phyloP scores from a whole-genome alignment of 2,797 vertebrate species.

The Garrulus glandarius region DNA sequence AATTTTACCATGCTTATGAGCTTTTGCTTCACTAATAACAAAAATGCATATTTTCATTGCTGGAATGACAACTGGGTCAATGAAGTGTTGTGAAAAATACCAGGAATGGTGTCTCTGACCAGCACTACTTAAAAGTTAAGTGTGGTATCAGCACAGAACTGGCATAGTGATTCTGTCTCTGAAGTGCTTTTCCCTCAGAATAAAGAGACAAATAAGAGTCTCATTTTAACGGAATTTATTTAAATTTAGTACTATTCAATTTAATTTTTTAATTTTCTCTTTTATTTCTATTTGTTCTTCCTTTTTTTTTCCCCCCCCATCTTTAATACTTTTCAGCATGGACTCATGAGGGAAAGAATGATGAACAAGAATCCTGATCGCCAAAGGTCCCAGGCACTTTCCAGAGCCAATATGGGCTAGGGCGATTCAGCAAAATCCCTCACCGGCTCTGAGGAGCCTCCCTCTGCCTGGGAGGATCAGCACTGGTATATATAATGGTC shows the following conservation, averaged over 20 bases:
- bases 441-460: too few relatives aligned
- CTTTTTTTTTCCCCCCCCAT: accelerated
- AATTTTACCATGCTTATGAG: neutral
- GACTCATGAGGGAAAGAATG: neutral
- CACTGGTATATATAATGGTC: neutral
- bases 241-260: neutral
- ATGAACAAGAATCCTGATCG: neutral
- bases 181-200: neutral
- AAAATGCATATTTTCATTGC: neutral
- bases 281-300: neutral
- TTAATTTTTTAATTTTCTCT: neutral
- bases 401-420: neutral
- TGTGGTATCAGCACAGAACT: neutral
- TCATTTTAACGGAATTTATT: neutral
- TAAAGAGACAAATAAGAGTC: neutral
- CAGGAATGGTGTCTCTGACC: neutral
- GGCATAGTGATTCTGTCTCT: neutral
- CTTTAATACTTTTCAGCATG: neutral
- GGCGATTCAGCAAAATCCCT: accelerated
- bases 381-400: neutral
- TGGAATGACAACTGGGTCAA: neutral
- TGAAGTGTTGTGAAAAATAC: neutral
- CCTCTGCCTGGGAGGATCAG: neutral
- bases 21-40: neutral
- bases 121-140: neutral